phyloP scores from a whole-genome alignment of 2,113 vertebrate genomes.

The Sapajus apella region DNA sequence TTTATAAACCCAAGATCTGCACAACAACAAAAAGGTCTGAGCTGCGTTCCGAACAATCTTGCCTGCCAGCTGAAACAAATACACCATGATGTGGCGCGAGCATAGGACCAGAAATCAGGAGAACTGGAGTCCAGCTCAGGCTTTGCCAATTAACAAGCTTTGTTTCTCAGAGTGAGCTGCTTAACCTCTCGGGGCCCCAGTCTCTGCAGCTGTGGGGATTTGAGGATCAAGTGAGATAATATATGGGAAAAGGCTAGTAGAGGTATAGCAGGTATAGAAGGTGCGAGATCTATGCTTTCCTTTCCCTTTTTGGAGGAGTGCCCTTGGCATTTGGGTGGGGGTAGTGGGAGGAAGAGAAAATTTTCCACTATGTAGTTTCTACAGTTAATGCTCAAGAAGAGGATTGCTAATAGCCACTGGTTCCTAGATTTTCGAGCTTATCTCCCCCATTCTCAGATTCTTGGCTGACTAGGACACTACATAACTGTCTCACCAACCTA shows the following conservation, averaged over 20 bases:
- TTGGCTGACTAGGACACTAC: not conserved
- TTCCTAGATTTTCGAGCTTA: not conserved
- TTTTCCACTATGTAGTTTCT: not conserved
- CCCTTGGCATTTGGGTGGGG: not conserved
- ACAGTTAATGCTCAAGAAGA: not conserved
- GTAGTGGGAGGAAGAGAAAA: not conserved
- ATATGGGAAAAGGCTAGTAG: not conserved
- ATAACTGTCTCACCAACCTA: not conserved
- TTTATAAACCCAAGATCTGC: conserved; percentile 36
- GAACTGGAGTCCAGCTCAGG: not conserved
- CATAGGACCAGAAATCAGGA: not conserved
- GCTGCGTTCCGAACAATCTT: conserved; percentile 54
- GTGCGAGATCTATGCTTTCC: not conserved
- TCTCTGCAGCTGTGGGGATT: conserved; percentile 11
- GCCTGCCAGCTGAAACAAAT: conserved; percentile 13
- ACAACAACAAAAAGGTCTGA: not conserved
- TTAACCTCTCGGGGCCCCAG: not conserved
- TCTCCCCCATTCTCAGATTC: not conserved
- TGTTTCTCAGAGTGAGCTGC: not conserved
- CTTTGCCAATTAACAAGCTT: not conserved
- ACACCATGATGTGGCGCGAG: not conserved
- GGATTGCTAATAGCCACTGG: not conserved
- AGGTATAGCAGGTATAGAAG: not conserved
- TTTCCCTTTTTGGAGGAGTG: not conserved
- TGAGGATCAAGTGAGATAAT: conserved; percentile 16